These are phyloP conservation scores for Myripristis murdjan DNA, from an alignment of 2,797 vertebrate species.

Conservation along the genomic window DNA sequence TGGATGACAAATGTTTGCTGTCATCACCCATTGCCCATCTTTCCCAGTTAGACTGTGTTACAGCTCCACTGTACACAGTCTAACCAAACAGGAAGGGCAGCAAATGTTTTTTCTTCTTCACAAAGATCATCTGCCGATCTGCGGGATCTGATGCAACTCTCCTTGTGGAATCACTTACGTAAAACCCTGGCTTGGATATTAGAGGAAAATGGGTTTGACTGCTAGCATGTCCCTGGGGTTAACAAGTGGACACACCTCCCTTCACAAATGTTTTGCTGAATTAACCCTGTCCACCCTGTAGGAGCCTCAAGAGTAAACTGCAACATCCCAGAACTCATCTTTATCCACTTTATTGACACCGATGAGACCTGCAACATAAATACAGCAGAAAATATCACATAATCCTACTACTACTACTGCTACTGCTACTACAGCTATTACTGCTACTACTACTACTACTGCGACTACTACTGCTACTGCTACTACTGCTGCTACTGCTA, in stretches of 20 bases:
- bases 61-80: neutral
- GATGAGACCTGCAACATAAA: neutral
- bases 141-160: neutral
- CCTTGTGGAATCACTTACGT: slow-evolving; percentile 4
- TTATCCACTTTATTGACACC: neutral
- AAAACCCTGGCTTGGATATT: neutral
- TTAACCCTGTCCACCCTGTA: slow-evolving; percentile 9
- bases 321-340: slow-evolving; percentile 5
- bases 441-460: too few relatives aligned
- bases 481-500: too few relatives aligned
- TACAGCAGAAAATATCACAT: neutral
- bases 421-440: too few relatives aligned
- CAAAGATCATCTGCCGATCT: neutral
- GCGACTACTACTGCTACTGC: too few relatives aligned
- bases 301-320: slow-evolving; percentile 9
- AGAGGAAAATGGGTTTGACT: neutral
- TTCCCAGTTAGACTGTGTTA: too few relatives aligned
- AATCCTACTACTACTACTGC: neutral
- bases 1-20: neutral
- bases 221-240: slow-evolving; percentile 6
- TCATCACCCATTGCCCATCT: neutral
- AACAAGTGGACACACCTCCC: neutral
- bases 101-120: too few relatives aligned
- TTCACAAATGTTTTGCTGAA: slow-evolving; percentile 6
- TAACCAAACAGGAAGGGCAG: neutral